A percentile compares a stretch with the other conserved stretches of the same genome.
Evolutionary conservation across 1,140 invertebrate genomes (phyloP).

Genomic region (Rhagoletis pomonella): DNA sequence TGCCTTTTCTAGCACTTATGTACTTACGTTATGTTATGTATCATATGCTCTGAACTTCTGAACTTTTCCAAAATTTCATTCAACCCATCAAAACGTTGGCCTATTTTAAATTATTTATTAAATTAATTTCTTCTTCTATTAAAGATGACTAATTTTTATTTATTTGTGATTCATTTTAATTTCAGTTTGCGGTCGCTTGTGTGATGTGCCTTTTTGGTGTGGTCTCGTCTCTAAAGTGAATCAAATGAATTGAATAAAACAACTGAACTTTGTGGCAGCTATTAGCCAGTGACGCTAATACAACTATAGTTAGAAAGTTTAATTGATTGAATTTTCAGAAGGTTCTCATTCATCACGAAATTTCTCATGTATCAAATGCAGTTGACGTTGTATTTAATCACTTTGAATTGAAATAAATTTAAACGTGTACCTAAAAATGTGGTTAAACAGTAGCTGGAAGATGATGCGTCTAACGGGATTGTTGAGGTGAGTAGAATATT

Average conservation of each 20-base stretch:
- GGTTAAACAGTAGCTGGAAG: conserved; percentile 1
- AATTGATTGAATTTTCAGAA: neutral
- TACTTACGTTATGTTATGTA: too few relatives aligned
- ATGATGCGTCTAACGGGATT: neutral
- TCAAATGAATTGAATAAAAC: neutral
- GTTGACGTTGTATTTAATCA: neutral
- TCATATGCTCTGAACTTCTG: neutral
- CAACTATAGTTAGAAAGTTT: neutral
- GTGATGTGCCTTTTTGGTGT: neutral
- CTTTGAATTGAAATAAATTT: neutral
- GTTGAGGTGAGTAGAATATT: neutral
- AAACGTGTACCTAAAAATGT: neutral
- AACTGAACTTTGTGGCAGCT: neutral
- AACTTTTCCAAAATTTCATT: conserved; percentile 31
- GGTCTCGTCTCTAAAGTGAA: neutral
- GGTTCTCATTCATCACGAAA: neutral
- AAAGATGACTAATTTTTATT: conserved; percentile 31
- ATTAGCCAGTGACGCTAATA: neutral
- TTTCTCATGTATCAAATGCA: neutral
- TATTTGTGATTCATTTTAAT: neutral
- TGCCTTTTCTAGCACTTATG: too few relatives aligned
- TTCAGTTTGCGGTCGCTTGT: neutral
- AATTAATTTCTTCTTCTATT: neutral
- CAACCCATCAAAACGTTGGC: neutral
- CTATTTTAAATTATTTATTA: conserved; percentile 42